Base-by-base conservation (phyloP, 2,797 vertebrate genomes). In the Phaenicophaeus curvirostris region DNA sequence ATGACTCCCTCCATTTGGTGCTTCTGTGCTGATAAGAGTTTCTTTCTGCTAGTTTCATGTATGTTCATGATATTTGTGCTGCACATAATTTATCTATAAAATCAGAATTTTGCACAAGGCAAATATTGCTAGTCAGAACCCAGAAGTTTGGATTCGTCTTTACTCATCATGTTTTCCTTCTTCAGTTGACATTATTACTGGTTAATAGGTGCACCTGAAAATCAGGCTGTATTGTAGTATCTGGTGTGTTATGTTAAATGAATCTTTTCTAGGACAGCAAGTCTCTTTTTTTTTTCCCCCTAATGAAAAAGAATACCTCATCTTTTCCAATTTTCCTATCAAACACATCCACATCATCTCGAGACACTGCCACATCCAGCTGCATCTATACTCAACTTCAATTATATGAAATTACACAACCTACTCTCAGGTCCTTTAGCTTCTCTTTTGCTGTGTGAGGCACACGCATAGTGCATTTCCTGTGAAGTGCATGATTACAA, bases 121-220 rank as follows among this genome's bases (percentile, higher is more conserved):
- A 88, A 95, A 96, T 96, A 93, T 86, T 93, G 65, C 78, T 93
- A 95, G 92, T 93, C 87, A 94, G 66, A 95, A 28, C 13, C 33
- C 41, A 65, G 83, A 97, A 96, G 79, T 97, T 97, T 96, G 90
- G 89, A 74, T 53, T 93, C 79, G 86, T 96, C 89, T 96, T 96
- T 97, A 96, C 97, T 96, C 96, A 97, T 96, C 84, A 39, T 94
- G 94, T 97, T 94, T 96, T 89, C 87, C 93, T 96, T 93, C 91
- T 96, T 97, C 94, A 92, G 77, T 97, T 97, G 95, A 96, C 95
- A 84, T 96, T 98, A 97, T 97, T 97, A 95, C 97, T 97, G 50
- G 91, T 95, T 98, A 98, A 96, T 98, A 94, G 95, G 93, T 92
- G 81, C 96, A 98, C 97, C 96, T 97, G 97, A 98, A 98, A 98